Base-by-base conservation (phyloP, 2,797 vertebrate genomes). In the Ammospiza maritima region DNA sequence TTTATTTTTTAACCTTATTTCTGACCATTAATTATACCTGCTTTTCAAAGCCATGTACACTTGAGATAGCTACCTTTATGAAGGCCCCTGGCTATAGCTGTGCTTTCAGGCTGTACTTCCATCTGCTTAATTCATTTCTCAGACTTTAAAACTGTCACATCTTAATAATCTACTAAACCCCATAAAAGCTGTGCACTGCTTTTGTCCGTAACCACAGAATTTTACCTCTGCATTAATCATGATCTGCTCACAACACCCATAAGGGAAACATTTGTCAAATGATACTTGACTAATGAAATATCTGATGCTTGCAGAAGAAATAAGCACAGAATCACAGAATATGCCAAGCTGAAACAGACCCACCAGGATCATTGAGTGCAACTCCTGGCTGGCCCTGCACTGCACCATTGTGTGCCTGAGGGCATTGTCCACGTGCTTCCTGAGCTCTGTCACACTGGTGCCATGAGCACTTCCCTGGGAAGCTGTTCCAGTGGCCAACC, bases 141-240 rank as follows among this genome's bases (percentile, higher is more conserved):
- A 56, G 75, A 42, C 44, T 92, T 93, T 72, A 51, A 78, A 93
- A 80, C 70, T 79, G n/a, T 40, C 84, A 78, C 47, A 42, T 69
- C 38, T 88, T 89, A 92, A 64, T 80, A 80, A 89, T 47, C 40
- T 75, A 48, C 58, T 77, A 77, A 77, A 83, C 17, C 5, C 10
- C 51, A 36, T 64, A 64, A 90, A 86, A 73, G 11, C 16, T 53
- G 9, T 34, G 13, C 27, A 14, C 64, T 85, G 30, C 17, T 36
- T 92, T 2, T 56, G 3, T 78, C 32, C 89, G 29, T 25, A 70
- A 45, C 20, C 36, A 29, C 5, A 73, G 50, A 84, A 83, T 18
- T 83, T 89, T 75, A 21, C 12, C 65, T 69, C 62, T 61, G 27
- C 40, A 10, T 69, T 84, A 78, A n/a, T 57, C 22, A 30, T 48